Evolutionary conservation across 2,113 vertebrate genomes (phyloP).

Genomic region (Prionailurus bengalensis): DNA sequence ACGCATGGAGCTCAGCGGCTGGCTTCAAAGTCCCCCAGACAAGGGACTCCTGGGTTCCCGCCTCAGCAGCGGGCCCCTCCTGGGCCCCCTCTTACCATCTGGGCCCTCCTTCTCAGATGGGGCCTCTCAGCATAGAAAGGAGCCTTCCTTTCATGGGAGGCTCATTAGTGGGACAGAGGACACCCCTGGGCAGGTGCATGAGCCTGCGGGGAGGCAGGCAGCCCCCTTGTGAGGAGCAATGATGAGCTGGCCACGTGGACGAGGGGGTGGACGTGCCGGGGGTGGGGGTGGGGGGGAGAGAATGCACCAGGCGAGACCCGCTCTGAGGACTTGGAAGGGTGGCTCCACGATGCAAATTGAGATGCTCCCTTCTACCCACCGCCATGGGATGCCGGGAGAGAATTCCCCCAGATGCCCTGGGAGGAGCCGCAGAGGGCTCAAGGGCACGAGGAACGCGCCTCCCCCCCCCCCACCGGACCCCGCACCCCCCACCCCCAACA

Average conservation of each 20-base stretch:
- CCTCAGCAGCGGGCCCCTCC: not conserved
- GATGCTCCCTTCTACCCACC: not conserved
- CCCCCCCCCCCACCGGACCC: too few relatives aligned
- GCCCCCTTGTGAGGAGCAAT: not conserved
- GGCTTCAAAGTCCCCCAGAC: not conserved
- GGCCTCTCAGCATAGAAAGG: not conserved
- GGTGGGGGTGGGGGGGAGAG: too few relatives aligned
- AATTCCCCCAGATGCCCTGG: too few relatives aligned
- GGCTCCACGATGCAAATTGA: not conserved
- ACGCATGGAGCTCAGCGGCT: not conserved
- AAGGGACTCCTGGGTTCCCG: not conserved
- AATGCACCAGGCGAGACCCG: rapidly evolving
- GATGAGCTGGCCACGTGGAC: not conserved
- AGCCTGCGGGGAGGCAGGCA: not conserved
- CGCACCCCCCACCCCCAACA: rapidly evolving
- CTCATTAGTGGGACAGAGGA: not conserved
- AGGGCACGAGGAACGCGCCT: rapidly evolving
- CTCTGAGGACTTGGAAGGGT: not conserved
- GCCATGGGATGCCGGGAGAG: not conserved
- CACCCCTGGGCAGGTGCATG: not conserved
- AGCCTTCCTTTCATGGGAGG: not conserved
- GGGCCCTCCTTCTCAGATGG: not conserved
- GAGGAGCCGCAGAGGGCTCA: too few relatives aligned
- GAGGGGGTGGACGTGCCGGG: not conserved
- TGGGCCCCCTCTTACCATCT: too few relatives aligned